A percentile compares a stretch with the other conserved stretches of the same genome.
Evolutionary conservation across 2,888 invertebrate genomes (phyloP).

Genomic region (Azorinus chamasolen): DNA sequence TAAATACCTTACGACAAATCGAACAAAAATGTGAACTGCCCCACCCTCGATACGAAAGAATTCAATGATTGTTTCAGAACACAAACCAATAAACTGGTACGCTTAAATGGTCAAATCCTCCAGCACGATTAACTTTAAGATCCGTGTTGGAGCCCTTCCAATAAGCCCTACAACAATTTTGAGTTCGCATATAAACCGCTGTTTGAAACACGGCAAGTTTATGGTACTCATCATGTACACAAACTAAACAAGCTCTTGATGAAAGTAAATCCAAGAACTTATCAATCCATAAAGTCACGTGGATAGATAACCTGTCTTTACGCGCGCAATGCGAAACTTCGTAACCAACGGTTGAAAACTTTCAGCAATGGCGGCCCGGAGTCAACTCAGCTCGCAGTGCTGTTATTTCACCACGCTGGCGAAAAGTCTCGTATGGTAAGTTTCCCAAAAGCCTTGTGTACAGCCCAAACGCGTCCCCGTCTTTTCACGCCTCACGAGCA

Average conservation of each 20-base stretch:
- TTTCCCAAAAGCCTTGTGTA: slow-evolving; percentile 2
- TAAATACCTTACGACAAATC: no score
- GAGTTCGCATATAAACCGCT: no score
- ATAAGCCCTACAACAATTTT: slow-evolving; percentile 2
- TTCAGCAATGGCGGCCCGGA: neutral
- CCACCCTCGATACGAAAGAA: no score
- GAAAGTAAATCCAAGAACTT: slow-evolving; percentile 24
- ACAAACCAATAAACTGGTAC: slow-evolving; percentile 5
- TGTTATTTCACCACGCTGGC: neutral
- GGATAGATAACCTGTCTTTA: slow-evolving; percentile 23
- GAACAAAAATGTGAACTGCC: no score
- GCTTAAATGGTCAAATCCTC: slow-evolving; percentile 15
- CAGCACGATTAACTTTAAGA: neutral
- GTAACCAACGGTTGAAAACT: no score
- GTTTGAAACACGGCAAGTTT: no score
- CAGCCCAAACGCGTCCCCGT: neutral
- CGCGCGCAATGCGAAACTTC: slow-evolving; percentile 11
- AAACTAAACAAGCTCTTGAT: slow-evolving; percentile 13
- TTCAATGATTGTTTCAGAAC: no score
- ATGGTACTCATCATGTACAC: neutral
- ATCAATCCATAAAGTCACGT: slow-evolving; percentile 20
- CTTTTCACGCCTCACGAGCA: slow-evolving; percentile 1
- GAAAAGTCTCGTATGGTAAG: slow-evolving; percentile 4
- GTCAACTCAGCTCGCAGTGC: neutral
- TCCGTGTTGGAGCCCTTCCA: slow-evolving; percentile 28